These are phyloP conservation scores for Hypselothyrea guttata DNA, from an alignment of 2,888 invertebrate species.

Conservation along the genomic window DNA sequence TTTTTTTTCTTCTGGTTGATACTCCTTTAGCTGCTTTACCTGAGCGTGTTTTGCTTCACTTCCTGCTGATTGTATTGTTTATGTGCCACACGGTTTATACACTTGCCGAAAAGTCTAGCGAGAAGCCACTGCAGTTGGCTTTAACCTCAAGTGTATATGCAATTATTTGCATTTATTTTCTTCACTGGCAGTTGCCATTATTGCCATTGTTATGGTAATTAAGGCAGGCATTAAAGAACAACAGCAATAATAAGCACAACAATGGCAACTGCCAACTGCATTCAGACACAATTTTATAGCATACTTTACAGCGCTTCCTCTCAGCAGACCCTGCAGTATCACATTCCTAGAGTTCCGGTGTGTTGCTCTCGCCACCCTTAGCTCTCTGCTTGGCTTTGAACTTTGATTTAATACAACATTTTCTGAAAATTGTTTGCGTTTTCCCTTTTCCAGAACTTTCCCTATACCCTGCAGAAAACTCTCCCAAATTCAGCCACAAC, in stretches of 20 bases:
- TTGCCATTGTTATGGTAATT: conserved; percentile 44
- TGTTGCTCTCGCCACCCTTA: too few relatives aligned
- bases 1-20: conserved; percentile 8
- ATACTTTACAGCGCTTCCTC: conserved; percentile 19
- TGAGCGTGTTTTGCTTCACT: conserved; percentile 24
- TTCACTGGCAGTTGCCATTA: conserved; percentile 2
- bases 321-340: not conserved
- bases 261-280: not conserved
- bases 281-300: conserved; percentile 13
- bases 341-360: too few relatives aligned
- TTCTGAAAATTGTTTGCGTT: conserved; percentile 33
- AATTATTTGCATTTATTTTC: conserved; percentile 12
- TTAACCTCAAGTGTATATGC: conserved; percentile 1
- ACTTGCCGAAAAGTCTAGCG: conserved; percentile 4
- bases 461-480: conserved; percentile 20
- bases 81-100: conserved; percentile 26
- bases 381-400: conserved; percentile 34
- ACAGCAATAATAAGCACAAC: not conserved
- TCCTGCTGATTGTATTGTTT: conserved; percentile 62
- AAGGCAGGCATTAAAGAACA: conserved; percentile 20
- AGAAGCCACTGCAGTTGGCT: not conserved
- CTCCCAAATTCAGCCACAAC: too few relatives aligned
- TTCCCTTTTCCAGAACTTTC: not conserved
- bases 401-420: conserved; percentile 49
- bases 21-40: not conserved